Base-by-base conservation (phyloP, 2,888 invertebrate species). In the Caenorhabditis sp. region DNA sequence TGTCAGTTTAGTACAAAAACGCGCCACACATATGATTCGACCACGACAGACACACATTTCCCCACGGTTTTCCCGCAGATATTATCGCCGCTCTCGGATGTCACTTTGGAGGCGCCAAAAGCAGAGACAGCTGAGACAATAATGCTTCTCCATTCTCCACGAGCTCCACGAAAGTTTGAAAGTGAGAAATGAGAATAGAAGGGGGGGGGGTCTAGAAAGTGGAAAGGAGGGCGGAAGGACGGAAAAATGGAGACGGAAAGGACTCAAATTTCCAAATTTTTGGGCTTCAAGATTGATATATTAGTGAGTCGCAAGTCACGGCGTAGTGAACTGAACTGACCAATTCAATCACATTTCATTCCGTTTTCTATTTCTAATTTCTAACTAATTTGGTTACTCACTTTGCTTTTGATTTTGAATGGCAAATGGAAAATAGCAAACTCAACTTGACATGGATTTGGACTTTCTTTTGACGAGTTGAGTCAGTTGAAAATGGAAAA, bases 101-200 rank as follows among this genome's bases (percentile, higher is more conserved):
- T 65, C 64, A 78, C 69, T 78, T 76, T 70, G 55, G 58, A 65
- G 77, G 69, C 69, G 64, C 70, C 70, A 69, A 70, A 69, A 70
- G 64, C 62, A 56, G 70, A 56, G 70, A 70, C 70, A 69, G 69
- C 70, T 65, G 78, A 78, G 69, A 69, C 78, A 78, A 69, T 67
- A 78, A 70, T 69, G 56, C 70, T 50, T 9, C 58, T 26, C n/a
- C n/a, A n/a, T n/a, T n/a, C n/a, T n/a, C n/a, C n/a, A n/a, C n/a
- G n/a, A n/a, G n/a, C 35, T 47, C 50, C 47, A 56, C 40, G 70
- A 65, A 70, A 62, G 40, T 65, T 78, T 51, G 28, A 37, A 40
- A 60, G 11, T 20, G 67, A 55, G 32, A 53, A 40, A 64, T 47
- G 37, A 40, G 26, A 28, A n/a, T 20, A 44, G 40, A 68, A 28